A percentile compares a stretch with the other conserved stretches of the same genome.
phyloP scores from a whole-genome alignment of 1,140 invertebrate species.

The Formica exsecta region DNA sequence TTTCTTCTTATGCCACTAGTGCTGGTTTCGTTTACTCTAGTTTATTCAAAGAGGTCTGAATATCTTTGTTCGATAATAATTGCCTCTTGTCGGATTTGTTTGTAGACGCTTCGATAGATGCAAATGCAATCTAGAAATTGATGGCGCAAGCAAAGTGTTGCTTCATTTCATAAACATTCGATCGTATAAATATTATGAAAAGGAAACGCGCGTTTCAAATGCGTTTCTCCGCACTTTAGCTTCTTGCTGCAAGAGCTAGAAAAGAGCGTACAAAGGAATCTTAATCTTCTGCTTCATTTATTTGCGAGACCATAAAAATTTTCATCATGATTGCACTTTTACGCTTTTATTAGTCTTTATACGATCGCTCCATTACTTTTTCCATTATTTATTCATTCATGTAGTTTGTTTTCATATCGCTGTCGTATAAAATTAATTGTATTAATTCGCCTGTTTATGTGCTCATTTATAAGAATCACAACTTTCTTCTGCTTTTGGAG shows the following conservation, averaged over 20 bases:
- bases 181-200: conserved; percentile 49
- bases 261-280: conserved; percentile 35
- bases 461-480: not conserved
- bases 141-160: conserved; percentile 46
- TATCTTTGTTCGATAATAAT: conserved; percentile 18
- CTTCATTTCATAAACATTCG: conserved; percentile 43
- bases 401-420: not conserved
- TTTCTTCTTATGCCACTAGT: conserved; percentile 27
- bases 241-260: not conserved
- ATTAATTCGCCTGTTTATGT: not conserved
- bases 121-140: conserved; percentile 53
- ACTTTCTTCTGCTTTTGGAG: not conserved
- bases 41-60: conserved; percentile 19
- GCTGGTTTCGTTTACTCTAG: conserved; percentile 1
- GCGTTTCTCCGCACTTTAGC: conserved; percentile 16
- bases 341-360: not conserved
- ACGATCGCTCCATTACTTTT: not conserved
- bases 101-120: not conserved
- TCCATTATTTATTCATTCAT: not conserved
- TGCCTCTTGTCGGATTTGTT: conserved; percentile 43
- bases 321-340: not conserved
- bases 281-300: conserved; percentile 7
- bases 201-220: conserved; percentile 7
- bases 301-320: not conserved
- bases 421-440: not conserved